Percentiles rank a stretch among this genome's conserved stretches.
phyloP scores from a whole-genome alignment of 2,113 vertebrate species.

The Mastomys coucha region DNA sequence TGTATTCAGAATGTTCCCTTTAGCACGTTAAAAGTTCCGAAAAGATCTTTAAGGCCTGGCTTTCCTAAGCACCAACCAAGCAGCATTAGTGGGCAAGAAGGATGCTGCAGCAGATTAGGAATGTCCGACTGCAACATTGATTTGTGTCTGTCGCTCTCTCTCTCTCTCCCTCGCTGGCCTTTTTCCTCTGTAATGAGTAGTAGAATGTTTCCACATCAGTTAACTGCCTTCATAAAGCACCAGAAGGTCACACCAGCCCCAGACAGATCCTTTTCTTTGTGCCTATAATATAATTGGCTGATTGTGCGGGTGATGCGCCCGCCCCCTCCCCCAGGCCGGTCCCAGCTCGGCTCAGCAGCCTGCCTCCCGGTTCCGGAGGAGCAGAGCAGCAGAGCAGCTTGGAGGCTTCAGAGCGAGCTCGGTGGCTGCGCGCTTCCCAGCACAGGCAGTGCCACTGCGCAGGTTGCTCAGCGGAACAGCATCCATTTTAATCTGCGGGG shows the following conservation, averaged over 20 bases:
- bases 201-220: conserved; percentile 87
- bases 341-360: conserved; percentile 78
- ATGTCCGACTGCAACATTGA: conserved; percentile 50
- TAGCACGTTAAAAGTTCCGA: conserved; percentile 55
- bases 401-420: conserved; percentile 54
- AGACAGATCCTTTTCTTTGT: conserved; percentile 83
- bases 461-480: conserved; percentile 84
- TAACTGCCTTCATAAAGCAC: conserved; percentile 84
- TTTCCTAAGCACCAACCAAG: neutral
- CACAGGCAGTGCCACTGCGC: conserved; percentile 86
- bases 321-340: conserved; percentile 80
- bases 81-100: conserved; percentile 26
- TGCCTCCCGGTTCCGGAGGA: conserved; percentile 82
- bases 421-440: conserved; percentile 82
- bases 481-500: conserved; percentile 87
- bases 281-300: conserved; percentile 87
- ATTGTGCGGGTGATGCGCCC: conserved; percentile 86
- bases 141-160: conserved; percentile 52
- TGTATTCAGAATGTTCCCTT: neutral
- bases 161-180: conserved; percentile 49
- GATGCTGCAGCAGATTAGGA: conserved; percentile 52
- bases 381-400: conserved; percentile 85
- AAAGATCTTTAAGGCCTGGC: neutral
- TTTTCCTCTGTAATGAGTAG: conserved; percentile 79
- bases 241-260: conserved; percentile 87